Percentiles rank a stretch among this genome's conserved stretches.
phyloP scores from a whole-genome alignment of 1,140 invertebrate species.

The Diuraphis noxia region DNA sequence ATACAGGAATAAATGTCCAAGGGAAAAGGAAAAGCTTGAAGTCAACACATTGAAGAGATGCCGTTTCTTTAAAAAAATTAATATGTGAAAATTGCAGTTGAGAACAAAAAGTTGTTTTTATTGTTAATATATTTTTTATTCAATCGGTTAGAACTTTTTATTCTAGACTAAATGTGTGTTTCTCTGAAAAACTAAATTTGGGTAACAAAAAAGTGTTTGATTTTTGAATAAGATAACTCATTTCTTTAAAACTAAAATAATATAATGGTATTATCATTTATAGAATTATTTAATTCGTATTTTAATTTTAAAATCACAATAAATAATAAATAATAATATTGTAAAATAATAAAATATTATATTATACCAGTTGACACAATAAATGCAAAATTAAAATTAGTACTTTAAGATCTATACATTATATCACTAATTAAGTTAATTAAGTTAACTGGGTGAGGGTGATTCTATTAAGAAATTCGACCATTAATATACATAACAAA shows the following conservation, averaged over 20 bases:
- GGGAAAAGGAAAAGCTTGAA: background rate
- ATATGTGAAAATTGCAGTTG: too few species aligned
- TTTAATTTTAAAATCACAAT: background rate
- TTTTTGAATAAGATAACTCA: background rate
- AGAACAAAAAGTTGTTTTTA: too few species aligned
- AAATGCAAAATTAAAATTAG: too few species aligned
- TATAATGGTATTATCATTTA: too few species aligned
- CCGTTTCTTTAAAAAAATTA: too few species aligned
- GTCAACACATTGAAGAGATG: background rate
- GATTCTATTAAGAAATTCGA: too few species aligned
- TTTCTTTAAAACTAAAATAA: background rate
- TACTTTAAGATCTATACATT: too few species aligned
- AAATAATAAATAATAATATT: background rate
- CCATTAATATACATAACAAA: background rate
- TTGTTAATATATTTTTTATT: background rate
- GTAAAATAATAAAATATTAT: too few species aligned
- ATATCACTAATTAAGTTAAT: too few species aligned
- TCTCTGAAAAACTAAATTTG: background rate
- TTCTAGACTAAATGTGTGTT: background rate
- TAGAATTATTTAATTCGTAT: too few species aligned
- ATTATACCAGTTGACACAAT: too few species aligned
- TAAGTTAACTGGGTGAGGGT: too few species aligned
- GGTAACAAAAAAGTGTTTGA: background rate
- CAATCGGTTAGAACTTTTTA: background rate
- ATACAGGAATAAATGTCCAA: background rate